Percentiles rank a stretch among this genome's conserved stretches.
phyloP scores from a whole-genome alignment of 2,113 vertebrate species.

The Gnathonemus echidnorhynchus region DNA sequence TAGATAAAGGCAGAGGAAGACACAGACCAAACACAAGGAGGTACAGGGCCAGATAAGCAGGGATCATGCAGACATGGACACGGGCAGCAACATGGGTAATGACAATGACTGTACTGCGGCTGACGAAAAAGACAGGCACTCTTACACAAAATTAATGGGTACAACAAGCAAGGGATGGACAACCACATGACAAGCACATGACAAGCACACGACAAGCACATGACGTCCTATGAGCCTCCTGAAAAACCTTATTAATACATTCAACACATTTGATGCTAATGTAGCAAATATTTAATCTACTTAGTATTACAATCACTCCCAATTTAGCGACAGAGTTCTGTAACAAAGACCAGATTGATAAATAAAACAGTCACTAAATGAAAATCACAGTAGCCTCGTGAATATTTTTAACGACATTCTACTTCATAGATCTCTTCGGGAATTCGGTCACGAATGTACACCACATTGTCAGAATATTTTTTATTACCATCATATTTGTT shows the following conservation, averaged over 20 bases:
- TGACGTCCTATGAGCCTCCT: not conserved
- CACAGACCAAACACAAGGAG: not conserved
- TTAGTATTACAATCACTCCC: not conserved
- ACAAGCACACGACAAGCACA: not conserved
- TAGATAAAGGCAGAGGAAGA: not conserved
- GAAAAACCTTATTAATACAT: not conserved
- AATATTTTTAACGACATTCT: not conserved
- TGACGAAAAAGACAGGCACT: not conserved
- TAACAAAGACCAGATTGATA: not conserved
- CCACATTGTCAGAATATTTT: too few relatives aligned
- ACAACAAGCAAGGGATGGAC: not conserved
- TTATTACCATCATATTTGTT: too few relatives aligned
- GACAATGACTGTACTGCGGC: not conserved
- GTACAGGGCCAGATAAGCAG: not conserved
- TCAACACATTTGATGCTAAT: not conserved
- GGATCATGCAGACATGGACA: not conserved
- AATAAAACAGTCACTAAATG: not conserved
- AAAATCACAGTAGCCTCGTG: not conserved
- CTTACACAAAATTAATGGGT: not conserved
- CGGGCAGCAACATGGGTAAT: not conserved
- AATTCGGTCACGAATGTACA: too few relatives aligned
- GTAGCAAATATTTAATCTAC: not conserved
- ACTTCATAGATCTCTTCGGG: not conserved
- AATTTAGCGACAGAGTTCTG: not conserved
- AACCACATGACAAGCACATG: not conserved